A percentile compares a stretch with the other conserved stretches of the same genome.
phyloP scores from a whole-genome alignment of 1,140 invertebrate species.

The Atta texana region DNA sequence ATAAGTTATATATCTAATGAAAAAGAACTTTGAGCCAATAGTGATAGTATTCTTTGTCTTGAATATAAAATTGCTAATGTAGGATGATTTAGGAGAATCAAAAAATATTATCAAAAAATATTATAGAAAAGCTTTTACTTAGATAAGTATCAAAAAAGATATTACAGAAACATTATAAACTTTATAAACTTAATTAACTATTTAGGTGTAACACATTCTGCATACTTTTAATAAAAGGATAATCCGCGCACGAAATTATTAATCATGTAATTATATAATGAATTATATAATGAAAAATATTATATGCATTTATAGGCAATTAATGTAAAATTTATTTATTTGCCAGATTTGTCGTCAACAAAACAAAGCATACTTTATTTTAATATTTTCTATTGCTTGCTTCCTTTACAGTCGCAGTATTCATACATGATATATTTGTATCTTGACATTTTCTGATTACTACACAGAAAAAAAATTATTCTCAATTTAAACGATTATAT shows the following conservation, averaged over 20 bases:
- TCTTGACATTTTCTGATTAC: too few species aligned
- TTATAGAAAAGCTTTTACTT: neutral
- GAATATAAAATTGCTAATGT: neutral
- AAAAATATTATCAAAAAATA: neutral
- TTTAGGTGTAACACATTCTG: neutral
- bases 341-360: neutral
- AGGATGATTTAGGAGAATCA: neutral
- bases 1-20: neutral
- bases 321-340: neutral
- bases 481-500: too few species aligned
- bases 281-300: too few species aligned
- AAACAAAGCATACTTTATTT: conserved; percentile 2
- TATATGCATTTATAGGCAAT: neutral
- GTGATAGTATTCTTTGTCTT: neutral
- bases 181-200: neutral
- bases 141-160: neutral
- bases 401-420: neutral
- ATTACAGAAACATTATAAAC: neutral
- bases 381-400: neutral
- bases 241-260: neutral
- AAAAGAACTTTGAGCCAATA: neutral
- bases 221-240: neutral
- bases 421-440: neutral
- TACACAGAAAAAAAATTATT: too few species aligned
- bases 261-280: neutral